phyloP scores from a whole-genome alignment of 1,140 invertebrate genomes.

The Pseudomyrmex sp. region DNA sequence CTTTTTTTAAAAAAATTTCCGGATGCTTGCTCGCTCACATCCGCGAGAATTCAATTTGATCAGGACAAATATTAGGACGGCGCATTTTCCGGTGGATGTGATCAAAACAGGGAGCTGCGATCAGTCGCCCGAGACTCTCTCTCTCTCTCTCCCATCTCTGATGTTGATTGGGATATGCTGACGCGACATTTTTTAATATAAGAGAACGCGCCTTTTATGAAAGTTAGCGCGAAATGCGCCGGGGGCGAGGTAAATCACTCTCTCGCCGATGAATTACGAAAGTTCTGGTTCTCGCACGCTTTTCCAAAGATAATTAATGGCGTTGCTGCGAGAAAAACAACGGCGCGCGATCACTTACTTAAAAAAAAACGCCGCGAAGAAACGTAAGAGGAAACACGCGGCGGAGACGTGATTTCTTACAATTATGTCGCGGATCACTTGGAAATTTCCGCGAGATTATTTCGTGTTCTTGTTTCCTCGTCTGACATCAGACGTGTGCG shows the following conservation, averaged over 20 bases:
- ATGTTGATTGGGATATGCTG: slow-evolving; percentile 52
- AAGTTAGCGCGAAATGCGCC: background rate
- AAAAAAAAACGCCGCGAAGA: background rate
- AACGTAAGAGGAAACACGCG: background rate
- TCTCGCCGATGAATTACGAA: slow-evolving; percentile 59
- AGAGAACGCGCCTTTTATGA: slow-evolving; percentile 29
- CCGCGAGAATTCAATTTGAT: slow-evolving; percentile 4
- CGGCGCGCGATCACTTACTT: slow-evolving; percentile 3
- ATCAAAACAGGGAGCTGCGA: background rate
- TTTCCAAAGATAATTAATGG: slow-evolving; percentile 64
- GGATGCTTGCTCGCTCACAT: no score
- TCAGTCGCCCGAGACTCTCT: slow-evolving; percentile 8
- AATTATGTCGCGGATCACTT: slow-evolving; percentile 45
- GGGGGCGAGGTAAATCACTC: slow-evolving; percentile 44
- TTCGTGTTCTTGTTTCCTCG: background rate
- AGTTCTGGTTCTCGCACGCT: slow-evolving; percentile 24
- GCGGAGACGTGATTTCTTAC: slow-evolving; percentile 20
- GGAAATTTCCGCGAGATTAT: slow-evolving; percentile 24
- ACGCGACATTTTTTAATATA: slow-evolving; percentile 46
- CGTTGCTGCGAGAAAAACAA: slow-evolving; percentile 43
- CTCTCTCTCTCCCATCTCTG: background rate
- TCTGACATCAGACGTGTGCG: background rate
- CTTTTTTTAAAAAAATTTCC: background rate
- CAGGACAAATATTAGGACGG: slow-evolving; percentile 32
- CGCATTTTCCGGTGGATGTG: slow-evolving; percentile 5